Evolutionary conservation across 2,797 vertebrate species (phyloP).

Genomic region (Sebastes iracundus): DNA sequence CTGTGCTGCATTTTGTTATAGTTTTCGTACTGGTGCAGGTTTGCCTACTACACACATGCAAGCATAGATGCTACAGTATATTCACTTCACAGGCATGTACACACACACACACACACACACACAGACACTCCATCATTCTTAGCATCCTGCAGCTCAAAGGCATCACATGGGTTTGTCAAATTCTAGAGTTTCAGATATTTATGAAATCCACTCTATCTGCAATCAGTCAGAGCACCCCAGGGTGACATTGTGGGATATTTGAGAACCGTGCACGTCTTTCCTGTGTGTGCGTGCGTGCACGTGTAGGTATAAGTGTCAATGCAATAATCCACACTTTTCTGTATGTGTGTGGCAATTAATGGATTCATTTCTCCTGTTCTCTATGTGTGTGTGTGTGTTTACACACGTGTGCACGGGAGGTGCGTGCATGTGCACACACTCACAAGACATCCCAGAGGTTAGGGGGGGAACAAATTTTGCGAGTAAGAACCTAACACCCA

Average conservation of each 20-base stretch:
- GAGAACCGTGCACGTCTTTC: constrained; percentile 61
- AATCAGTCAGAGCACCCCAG: constrained; percentile 76
- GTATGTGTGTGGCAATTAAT: constrained; percentile 4
- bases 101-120: not conserved
- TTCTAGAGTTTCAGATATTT: constrained; percentile 79
- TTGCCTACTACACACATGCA: not conserved
- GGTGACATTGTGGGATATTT: constrained; percentile 83
- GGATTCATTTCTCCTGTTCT: constrained; percentile 2
- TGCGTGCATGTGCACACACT: not conserved
- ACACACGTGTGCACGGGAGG: not conserved
- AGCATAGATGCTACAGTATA: not conserved
- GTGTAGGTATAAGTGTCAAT: not conserved
- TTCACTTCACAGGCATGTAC: not conserved
- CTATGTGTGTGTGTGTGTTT: not conserved
- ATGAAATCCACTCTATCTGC: constrained; percentile 79
- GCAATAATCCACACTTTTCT: constrained; percentile 25
- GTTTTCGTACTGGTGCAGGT: constrained; percentile 10
- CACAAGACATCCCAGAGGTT: constrained; percentile 39
- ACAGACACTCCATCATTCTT: constrained; percentile 17
- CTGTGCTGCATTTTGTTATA: constrained; percentile 35
- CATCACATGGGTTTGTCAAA: constrained; percentile 59
- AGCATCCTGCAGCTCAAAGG: constrained; percentile 52
- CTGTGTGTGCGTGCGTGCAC: constrained; percentile 7
- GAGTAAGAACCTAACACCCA: constrained; percentile 48
- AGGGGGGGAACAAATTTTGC: constrained; percentile 33